Evolutionary conservation across 1,140 invertebrate genomes (phyloP).

Genomic region (Tribolium madens): DNA sequence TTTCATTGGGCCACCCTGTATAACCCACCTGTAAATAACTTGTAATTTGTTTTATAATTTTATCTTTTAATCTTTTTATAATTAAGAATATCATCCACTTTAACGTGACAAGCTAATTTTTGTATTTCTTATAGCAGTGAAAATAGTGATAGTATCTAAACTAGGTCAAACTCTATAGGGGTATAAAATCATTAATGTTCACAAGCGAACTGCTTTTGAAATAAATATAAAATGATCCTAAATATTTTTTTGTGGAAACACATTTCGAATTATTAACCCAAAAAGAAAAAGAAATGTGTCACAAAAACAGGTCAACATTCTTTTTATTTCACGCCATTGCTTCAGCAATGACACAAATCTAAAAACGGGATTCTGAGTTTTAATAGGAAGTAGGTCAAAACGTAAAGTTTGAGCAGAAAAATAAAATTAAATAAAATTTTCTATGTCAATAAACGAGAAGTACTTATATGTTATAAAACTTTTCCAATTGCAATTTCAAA

Average conservation of each 20-base stretch:
- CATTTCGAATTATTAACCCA: neutral
- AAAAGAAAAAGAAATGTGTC: neutral
- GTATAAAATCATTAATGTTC: conserved; percentile 6
- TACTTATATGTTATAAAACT: conserved; percentile 26
- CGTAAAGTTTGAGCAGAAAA: neutral
- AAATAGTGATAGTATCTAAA: neutral
- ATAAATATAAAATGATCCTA: neutral
- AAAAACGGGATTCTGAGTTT: neutral
- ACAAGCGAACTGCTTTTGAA: neutral
- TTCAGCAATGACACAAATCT: neutral
- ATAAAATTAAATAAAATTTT: no score
- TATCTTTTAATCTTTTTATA: no score
- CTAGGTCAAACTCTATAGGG: neutral
- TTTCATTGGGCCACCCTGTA: no score
- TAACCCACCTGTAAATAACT: no score
- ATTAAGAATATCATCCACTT: no score
- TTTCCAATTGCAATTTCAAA: conserved; percentile 15
- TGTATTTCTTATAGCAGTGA: neutral
- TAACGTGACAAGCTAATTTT: no score
- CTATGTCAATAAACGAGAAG: conserved; percentile 19
- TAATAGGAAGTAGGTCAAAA: neutral
- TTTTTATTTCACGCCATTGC: neutral
- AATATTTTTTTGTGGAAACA: neutral
- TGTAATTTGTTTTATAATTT: no score
- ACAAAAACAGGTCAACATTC: neutral